phyloP scores from a whole-genome alignment of 2,797 vertebrate genomes.

The Margarornis squamiger region DNA sequence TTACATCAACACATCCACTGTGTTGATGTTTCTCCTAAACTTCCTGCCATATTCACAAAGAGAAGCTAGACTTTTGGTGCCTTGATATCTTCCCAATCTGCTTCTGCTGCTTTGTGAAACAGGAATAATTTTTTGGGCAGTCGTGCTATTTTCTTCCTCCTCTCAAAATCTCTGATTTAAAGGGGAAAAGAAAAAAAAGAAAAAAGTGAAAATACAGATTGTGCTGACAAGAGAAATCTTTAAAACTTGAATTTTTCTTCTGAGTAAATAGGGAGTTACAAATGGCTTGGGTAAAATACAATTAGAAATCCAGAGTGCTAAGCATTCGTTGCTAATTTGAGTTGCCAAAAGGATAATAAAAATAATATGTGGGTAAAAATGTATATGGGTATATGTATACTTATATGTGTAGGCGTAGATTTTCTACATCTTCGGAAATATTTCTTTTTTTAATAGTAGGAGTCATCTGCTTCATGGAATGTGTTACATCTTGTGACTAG shows the following conservation, averaged over 20 bases:
- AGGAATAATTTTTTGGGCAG: background rate
- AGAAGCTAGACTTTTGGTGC: background rate
- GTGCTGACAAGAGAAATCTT: background rate
- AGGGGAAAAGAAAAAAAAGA: no score
- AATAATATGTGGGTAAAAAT: background rate
- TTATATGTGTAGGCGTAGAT: background rate
- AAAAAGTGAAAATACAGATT: background rate
- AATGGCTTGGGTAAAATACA: background rate
- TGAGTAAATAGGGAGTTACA: background rate
- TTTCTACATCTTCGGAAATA: background rate
- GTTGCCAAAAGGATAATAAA: background rate
- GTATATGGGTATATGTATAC: background rate
- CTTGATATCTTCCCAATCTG: background rate
- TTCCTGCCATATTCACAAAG: conserved; percentile 7
- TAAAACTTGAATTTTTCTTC: background rate
- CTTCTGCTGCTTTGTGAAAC: background rate
- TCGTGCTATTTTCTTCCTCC: background rate
- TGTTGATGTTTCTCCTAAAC: background rate
- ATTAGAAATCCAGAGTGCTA: background rate
- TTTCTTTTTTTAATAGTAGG: background rate
- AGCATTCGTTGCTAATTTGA: background rate
- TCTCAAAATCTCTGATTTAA: background rate
- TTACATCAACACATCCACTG: background rate
- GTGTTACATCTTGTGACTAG: background rate
- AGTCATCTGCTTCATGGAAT: background rate